Evolutionary conservation across 1,140 invertebrate species (phyloP), one percentile per base, ranked within the genome.

Genomic region (Saccostrea cuccullata): DNA sequence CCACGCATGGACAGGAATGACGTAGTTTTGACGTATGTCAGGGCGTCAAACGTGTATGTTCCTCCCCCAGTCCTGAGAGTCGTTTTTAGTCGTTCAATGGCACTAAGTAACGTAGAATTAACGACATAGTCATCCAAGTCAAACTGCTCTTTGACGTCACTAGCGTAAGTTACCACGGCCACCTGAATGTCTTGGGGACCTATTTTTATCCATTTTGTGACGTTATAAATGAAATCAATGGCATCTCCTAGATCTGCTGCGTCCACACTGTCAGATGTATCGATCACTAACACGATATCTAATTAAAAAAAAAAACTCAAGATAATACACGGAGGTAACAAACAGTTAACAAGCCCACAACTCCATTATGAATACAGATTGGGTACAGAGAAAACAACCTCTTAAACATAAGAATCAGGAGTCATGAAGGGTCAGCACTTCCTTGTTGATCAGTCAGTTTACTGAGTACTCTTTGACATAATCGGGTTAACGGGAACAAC

Each of bases 171-270:
- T 40, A 89, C 86, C 11, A 89, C 86, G 12, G 89, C 87, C 12
- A 89, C 56, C 17, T 67, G 89, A 20, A 84, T 87, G 17, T 87
- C 86, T 9, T 77, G n/a, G 8, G 83, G 2, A 17, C 89, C 89
- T 55, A 89, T 84, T 20, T 26, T 55, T 55, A 89, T 55, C 70
- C 58, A 87, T 77, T 89, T 85, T 40, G 89, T 89, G 36, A 89
- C 89, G 84, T 89, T 89, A 26, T 82, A 87, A 4, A 89, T 83
- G n/a, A 89, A 89, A 67, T 87, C 86, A 36, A 89, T 55, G 26
- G 89, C 89, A 17, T 86, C 67, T 17, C 13, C 17, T 15, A 82
- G 60, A 70, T 87, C 86, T 20, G 83, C 13, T 3, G 23, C 55
- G 17, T 83, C 73, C 15, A 89, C 55, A 70, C 89, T 89, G 56